These are phyloP conservation scores for Terebella lapidaria DNA, from an alignment of 2,888 invertebrate species.

Conservation along the genomic window DNA sequence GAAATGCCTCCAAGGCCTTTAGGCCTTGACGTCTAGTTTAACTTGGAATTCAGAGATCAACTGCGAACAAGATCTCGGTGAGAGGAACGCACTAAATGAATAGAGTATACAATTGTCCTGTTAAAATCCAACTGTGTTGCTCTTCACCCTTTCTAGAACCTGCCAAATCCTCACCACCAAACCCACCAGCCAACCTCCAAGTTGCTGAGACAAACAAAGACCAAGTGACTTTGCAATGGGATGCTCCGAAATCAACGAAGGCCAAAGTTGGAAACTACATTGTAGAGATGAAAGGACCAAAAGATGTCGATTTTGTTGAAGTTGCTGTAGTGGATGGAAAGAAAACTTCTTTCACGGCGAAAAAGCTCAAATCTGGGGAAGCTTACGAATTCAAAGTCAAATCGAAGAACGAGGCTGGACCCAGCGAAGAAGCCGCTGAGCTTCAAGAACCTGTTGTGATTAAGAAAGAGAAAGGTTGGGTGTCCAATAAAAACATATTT, in stretches of 20 bases:
- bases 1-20: too few species aligned
- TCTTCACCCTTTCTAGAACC: too few species aligned
- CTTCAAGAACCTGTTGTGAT: conserved; percentile 53
- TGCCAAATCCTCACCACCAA: too few species aligned
- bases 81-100: too few species aligned
- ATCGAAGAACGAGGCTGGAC: conserved; percentile 77
- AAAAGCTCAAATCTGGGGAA: conserved; percentile 12
- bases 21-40: too few species aligned
- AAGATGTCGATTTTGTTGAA: not conserved
- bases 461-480: too few species aligned
- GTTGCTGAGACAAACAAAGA: conserved; percentile 1
- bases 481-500: too few species aligned
- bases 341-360: conserved; percentile 18
- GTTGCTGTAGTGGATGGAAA: conserved; percentile 26
- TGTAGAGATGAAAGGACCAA: conserved; percentile 6
- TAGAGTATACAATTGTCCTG: too few species aligned
- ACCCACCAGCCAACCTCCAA: conserved; percentile 12
- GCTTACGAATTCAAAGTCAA: conserved; percentile 77
- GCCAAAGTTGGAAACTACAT: not conserved
- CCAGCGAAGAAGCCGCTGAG: conserved; percentile 59
- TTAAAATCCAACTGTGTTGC: too few species aligned
- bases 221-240: conserved; percentile 11
- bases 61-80: too few species aligned
- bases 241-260: conserved; percentile 10
- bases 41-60: too few species aligned